phyloP scores from a whole-genome alignment of 2,797 vertebrate species.

The Pyrocephalus nanus region DNA sequence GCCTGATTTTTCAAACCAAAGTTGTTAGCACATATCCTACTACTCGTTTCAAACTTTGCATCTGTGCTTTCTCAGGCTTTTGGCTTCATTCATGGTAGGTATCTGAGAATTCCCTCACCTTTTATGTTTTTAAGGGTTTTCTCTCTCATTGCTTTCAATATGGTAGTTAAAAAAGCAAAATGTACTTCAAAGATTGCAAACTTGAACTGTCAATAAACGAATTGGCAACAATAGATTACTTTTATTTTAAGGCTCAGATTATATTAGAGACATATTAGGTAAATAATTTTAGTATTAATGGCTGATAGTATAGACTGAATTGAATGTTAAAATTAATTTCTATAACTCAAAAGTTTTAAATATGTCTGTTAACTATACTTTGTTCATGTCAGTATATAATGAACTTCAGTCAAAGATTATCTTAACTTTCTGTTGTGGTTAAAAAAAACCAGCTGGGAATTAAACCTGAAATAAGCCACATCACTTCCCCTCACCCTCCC shows the following conservation, averaged over 20 bases:
- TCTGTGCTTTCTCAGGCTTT: neutral
- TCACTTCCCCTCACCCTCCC: neutral
- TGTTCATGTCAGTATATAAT: neutral
- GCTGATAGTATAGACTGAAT: neutral
- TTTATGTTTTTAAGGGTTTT: neutral
- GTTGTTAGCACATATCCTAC: neutral
- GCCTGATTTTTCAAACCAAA: neutral
- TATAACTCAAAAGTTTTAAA: neutral
- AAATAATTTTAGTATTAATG: neutral
- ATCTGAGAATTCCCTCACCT: neutral
- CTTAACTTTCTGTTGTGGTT: neutral
- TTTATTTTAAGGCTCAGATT: neutral
- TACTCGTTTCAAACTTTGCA: neutral
- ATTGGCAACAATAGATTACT: neutral
- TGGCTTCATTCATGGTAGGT: neutral
- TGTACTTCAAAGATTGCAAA: neutral
- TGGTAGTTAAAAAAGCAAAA: neutral
- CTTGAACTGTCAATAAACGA: neutral
- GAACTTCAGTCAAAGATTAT: neutral
- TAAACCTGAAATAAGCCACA: neutral
- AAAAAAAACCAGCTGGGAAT: neutral
- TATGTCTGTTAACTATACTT: neutral
- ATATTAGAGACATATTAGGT: neutral
- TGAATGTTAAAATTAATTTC: neutral
- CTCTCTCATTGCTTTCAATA: neutral